Percentiles rank a stretch among this genome's conserved stretches.
Evolutionary conservation across 2,113 vertebrate genomes (phyloP).

Genomic region (Calypte anna): DNA sequence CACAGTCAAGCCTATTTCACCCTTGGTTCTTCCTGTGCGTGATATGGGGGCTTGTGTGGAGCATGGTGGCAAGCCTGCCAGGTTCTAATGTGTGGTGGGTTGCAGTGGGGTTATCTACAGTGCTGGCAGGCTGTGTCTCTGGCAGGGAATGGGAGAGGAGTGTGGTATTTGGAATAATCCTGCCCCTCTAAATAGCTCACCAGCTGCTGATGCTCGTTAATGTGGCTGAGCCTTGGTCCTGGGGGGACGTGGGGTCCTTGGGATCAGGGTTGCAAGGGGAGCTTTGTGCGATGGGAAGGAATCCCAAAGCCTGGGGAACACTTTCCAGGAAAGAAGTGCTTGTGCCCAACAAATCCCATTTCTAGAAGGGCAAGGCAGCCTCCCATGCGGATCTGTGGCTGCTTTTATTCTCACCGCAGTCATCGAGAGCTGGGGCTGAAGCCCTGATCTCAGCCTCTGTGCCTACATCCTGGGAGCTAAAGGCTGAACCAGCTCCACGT

Average conservation of each 20-base stretch:
- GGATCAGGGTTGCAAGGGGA: background rate
- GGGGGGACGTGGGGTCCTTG: background rate
- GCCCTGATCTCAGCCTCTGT: background rate
- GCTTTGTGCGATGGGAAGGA: background rate
- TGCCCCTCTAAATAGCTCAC: background rate
- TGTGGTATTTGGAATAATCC: background rate
- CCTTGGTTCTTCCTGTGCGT: background rate
- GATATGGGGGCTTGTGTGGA: background rate
- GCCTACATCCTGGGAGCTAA: background rate
- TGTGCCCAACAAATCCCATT: background rate
- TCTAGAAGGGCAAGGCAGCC: background rate
- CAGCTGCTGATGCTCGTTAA: slow-evolving; percentile 23
- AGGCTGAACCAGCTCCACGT: background rate
- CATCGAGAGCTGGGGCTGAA: background rate
- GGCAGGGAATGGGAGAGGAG: background rate
- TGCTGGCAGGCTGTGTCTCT: background rate
- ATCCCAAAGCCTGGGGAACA: background rate
- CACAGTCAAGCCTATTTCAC: accelerated
- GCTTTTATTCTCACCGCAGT: background rate
- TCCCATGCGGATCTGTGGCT: background rate
- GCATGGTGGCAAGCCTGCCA: accelerated
- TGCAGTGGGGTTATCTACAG: background rate
- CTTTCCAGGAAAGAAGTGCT: slow-evolving; percentile 43
- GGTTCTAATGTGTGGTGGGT: accelerated
- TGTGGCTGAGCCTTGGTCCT: background rate